Percentiles rank a stretch among this genome's conserved stretches.
These are phyloP conservation scores for Hystrix brachyura DNA, from an alignment of 2,113 vertebrate genomes.

Conservation along the genomic window DNA sequence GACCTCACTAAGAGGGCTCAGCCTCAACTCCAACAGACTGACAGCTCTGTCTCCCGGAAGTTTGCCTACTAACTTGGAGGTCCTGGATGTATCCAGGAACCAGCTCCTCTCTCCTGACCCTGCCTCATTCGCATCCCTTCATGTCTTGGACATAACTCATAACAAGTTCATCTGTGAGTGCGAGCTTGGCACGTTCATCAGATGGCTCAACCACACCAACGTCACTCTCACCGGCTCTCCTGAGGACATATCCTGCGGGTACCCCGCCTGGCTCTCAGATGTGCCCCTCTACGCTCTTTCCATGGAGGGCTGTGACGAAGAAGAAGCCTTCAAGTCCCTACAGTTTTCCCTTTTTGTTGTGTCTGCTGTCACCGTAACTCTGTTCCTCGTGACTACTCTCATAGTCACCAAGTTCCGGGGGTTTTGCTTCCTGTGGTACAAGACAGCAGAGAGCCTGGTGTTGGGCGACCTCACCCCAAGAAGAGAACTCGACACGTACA, in stretches of 20 bases:
- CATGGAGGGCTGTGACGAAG: constrained; percentile 84
- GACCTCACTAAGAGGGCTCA: constrained; percentile 87
- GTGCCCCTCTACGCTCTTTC: constrained; percentile 79
- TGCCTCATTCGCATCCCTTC: constrained; percentile 86
- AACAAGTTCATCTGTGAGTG: constrained; percentile 94
- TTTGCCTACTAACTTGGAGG: constrained; percentile 89
- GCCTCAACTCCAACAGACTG: constrained; percentile 91
- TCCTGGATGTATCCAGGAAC: constrained; percentile 90
- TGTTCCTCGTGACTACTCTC: constrained; percentile 75
- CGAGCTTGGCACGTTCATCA: constrained; percentile 87
- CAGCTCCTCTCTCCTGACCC: constrained; percentile 91
- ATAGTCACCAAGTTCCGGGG: constrained; percentile 86
- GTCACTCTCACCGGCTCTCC: constrained; percentile 82
- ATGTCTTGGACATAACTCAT: constrained; percentile 85
- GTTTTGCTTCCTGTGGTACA: constrained; percentile 90
- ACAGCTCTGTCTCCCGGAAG: constrained; percentile 85
- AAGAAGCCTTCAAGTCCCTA: constrained; percentile 86
- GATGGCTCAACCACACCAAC: constrained; percentile 91
- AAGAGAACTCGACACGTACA: constrained; percentile 55
- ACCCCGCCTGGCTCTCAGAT: constrained; percentile 84
- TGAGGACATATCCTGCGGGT: constrained; percentile 85
- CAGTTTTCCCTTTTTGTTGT: constrained; percentile 88
- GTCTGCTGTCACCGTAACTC: constrained; percentile 62
- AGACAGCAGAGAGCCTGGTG: constrained; percentile 81
- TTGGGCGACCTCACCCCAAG: constrained; percentile 57